phyloP scores from a whole-genome alignment of 2,888 invertebrate species.

The Melikaiella ostensackeni region DNA sequence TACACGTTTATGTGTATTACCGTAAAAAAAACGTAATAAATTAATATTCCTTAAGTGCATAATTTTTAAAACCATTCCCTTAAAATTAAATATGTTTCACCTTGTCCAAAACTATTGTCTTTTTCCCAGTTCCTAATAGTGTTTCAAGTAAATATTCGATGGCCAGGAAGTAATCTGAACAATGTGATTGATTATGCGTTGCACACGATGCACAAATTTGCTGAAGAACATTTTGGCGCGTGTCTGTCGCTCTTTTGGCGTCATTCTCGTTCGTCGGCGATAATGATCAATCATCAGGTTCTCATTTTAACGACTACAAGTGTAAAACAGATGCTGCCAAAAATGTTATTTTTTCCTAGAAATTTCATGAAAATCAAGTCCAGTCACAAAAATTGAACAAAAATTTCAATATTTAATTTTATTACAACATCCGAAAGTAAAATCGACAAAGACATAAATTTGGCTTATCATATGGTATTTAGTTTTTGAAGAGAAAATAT shows the following conservation, averaged over 20 bases:
- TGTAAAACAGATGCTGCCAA: neutral
- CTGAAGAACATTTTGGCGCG: constrained; percentile 24
- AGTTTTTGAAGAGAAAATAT: too few relatives aligned
- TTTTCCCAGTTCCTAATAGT: constrained; percentile 43
- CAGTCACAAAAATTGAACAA: too few relatives aligned
- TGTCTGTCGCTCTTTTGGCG: constrained; percentile 42
- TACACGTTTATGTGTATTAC: too few relatives aligned
- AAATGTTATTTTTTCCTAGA: neutral
- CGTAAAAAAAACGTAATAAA: too few relatives aligned
- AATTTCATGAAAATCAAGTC: neutral
- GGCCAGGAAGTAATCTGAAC: constrained; percentile 34
- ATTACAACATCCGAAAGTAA: too few relatives aligned
- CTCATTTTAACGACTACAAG: constrained; percentile 44
- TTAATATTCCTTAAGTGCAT: too few relatives aligned
- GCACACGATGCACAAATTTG: constrained; percentile 37
- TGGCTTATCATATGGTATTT: too few relatives aligned
- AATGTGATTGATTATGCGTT: constrained; percentile 30
- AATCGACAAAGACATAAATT: too few relatives aligned
- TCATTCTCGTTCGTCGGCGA: constrained; percentile 40
- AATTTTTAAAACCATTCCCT: neutral
- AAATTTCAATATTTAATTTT: too few relatives aligned
- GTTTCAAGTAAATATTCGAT: constrained; percentile 38
- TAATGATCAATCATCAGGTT: constrained; percentile 50
- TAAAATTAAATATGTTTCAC: neutral
- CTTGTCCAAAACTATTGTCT: neutral